Evolutionary conservation across 2,888 invertebrate genomes (phyloP).

Genomic region (Himalopsyche japonica): DNA sequence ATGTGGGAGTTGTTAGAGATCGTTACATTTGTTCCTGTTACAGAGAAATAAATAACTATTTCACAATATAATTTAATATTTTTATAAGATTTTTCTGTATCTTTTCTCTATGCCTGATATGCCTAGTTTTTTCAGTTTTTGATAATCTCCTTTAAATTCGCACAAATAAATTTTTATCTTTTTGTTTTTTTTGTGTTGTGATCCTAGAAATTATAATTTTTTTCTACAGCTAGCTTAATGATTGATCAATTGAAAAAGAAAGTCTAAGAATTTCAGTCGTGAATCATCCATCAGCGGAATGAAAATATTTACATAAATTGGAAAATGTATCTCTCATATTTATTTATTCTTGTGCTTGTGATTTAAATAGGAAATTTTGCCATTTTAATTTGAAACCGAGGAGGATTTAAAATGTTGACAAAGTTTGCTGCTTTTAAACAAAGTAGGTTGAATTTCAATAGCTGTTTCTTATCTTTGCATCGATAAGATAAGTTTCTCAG

Average conservation of each 20-base stretch:
- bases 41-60: neutral
- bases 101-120: neutral
- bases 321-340: conserved; percentile 4
- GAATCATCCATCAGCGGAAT: neutral
- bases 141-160: neutral
- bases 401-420: conserved; percentile 37
- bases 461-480: conserved; percentile 32
- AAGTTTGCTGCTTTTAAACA: conserved; percentile 34
- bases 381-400: conserved; percentile 33
- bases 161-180: conserved; percentile 10
- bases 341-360: conserved; percentile 26
- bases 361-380: conserved; percentile 35
- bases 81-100: neutral
- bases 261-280: neutral
- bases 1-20: neutral
- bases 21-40: neutral
- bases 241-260: neutral
- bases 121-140: neutral
- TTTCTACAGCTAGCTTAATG: neutral
- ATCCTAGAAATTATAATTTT: neutral
- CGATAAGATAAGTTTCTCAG: conserved; percentile 33
- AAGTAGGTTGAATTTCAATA: conserved; percentile 6
- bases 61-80: neutral
- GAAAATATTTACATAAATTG: neutral
- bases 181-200: conserved; percentile 1